These are phyloP conservation scores for Drosophila ananassae DNA, from an alignment of 1,140 invertebrate genomes.

Conservation along the genomic window DNA sequence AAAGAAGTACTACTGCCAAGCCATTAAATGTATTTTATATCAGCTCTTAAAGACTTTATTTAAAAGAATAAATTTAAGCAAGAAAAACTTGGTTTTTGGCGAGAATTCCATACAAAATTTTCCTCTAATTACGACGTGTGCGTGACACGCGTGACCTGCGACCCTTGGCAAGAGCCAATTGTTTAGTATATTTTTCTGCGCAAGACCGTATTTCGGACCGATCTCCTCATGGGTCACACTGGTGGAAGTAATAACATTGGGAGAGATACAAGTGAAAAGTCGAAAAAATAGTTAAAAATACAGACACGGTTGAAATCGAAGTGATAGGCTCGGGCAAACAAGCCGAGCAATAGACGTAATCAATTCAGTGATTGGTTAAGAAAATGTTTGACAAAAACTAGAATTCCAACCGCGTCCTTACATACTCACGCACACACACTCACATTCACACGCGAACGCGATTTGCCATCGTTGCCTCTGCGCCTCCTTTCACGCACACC, in stretches of 20 bases:
- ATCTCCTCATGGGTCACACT: constrained; percentile 10
- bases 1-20: not conserved
- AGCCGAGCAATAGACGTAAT: not conserved
- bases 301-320: constrained; percentile 1
- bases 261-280: constrained; percentile 41
- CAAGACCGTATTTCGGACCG: not conserved
- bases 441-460: constrained; percentile 6
- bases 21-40: not conserved
- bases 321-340: not conserved
- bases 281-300: constrained; percentile 28
- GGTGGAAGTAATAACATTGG: constrained; percentile 43
- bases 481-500: constrained; percentile 57
- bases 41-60: not conserved
- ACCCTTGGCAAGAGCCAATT: no score
- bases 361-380: not conserved
- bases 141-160: constrained; percentile 10
- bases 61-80: no score
- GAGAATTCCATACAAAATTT: not conserved
- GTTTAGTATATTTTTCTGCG: constrained; percentile 5
- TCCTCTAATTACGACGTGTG: not conserved
- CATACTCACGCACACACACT: constrained; percentile 29
- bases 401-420: constrained; percentile 15
- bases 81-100: not conserved
- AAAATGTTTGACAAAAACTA: not conserved
- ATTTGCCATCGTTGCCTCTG: constrained; percentile 45